Percentiles rank a stretch among this genome's conserved stretches.
These are phyloP conservation scores for Tragulus kanchil DNA, from an alignment of 2,113 vertebrate species.

Conservation along the genomic window DNA sequence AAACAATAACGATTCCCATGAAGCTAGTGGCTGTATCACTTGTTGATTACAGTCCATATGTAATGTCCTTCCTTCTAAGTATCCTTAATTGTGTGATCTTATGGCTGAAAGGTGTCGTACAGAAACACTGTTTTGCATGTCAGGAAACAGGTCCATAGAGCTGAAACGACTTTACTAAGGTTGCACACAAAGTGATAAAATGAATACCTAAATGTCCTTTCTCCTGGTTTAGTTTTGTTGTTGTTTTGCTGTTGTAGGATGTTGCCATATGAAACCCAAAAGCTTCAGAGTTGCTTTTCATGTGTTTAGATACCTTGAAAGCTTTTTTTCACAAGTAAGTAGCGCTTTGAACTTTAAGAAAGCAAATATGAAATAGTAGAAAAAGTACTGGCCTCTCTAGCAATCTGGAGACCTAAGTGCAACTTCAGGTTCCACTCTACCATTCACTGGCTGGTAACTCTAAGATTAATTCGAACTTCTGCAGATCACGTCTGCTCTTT, in stretches of 20 bases:
- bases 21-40: background rate
- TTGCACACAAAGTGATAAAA: background rate
- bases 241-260: background rate
- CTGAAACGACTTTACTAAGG: background rate
- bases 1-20: background rate
- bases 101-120: background rate
- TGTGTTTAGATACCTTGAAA: background rate
- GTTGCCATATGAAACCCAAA: background rate
- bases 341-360: background rate
- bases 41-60: background rate
- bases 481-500: background rate
- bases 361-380: background rate
- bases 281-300: background rate
- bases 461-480: background rate
- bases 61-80: background rate
- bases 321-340: background rate
- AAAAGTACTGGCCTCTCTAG: background rate
- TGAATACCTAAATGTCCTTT: background rate
- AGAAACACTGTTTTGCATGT: background rate
- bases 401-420: background rate
- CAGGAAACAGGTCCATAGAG: background rate
- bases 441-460: background rate
- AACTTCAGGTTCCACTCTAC: background rate
- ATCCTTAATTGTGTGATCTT: background rate
- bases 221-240: background rate